Evolutionary conservation across 2,888 invertebrate genomes (phyloP).

Genomic region (Dynastes hyllus): DNA sequence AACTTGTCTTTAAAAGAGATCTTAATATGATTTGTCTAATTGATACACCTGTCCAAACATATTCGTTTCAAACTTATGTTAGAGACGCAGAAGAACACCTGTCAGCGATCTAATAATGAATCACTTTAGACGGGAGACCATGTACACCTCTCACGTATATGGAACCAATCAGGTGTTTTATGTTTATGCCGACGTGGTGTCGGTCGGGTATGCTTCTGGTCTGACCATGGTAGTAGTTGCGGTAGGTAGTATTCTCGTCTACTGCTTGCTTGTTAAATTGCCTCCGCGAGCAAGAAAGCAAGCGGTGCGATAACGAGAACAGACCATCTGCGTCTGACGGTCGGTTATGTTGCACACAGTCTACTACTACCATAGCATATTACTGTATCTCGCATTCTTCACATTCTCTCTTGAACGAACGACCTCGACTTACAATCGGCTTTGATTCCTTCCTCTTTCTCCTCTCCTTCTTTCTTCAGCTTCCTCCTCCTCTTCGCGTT

Average conservation of each 20-base stretch:
- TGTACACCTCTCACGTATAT: slow-evolving; percentile 7
- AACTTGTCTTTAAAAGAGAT: no score
- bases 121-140: neutral
- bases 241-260: slow-evolving; percentile 8
- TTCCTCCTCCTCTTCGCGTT: neutral
- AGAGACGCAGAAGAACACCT: neutral
- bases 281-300: neutral
- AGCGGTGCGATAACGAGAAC: slow-evolving; percentile 4
- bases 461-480: slow-evolving; percentile 24
- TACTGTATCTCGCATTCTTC: slow-evolving; percentile 59
- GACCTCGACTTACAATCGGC: slow-evolving; percentile 49
- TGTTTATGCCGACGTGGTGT: slow-evolving; percentile 11
- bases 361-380: slow-evolving; percentile 28
- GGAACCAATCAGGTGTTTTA: slow-evolving; percentile 34
- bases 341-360: slow-evolving; percentile 20
- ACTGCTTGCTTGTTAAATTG: slow-evolving; percentile 35
- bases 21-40: no score
- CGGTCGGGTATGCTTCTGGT: slow-evolving; percentile 5
- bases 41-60: neutral
- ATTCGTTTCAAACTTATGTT: neutral
- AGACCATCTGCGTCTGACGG: slow-evolving; percentile 23
- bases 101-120: slow-evolving; percentile 20
- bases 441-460: slow-evolving; percentile 35
- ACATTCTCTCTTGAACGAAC: slow-evolving; percentile 54
- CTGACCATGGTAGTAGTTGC: slow-evolving; percentile 16